Base-by-base conservation (phyloP, 2,888 invertebrate species). In the Nephrotoma guestfalica region DNA sequence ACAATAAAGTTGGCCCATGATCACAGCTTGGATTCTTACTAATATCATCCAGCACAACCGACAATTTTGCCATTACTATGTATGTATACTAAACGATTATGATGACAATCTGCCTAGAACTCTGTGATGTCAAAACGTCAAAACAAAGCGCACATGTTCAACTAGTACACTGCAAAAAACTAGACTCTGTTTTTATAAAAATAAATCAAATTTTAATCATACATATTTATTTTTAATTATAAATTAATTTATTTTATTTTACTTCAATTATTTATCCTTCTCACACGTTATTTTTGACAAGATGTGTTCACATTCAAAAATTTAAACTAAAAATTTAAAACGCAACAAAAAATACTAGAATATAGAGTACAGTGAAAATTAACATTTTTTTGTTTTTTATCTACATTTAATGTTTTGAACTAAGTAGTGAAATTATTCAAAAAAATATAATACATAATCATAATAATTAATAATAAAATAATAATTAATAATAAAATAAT, bases 1-100 rank as follows among this genome's bases (percentile, higher is more conserved):
- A 96, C 86, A 96, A 91, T 87, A 96, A 91, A 6, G 96, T 95
- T 83, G 96, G 96, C 0, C 96, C 96, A 89, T 97, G 96, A 30
- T 94, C 91, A 89, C 96, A 97, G 85, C 93, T 89, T 0, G 96
- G 96, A 91, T 96, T 94, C 15, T 92, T 91, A 42, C 92, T 91
- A 47, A 94, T 91, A 89, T 94, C 93, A 89, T 93, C 92, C 57
- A 92, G 90, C 42, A 94, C 90, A 30, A 94, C 93, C 43, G 41
- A 43, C 18, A 85, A 85, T 45, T 43, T 41, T 15, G 41, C 30
- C 71, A 71, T 71, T 47, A 9, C 1, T 47, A 13, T 13, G 47
- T 18, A 15, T 30, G 18, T n/a, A 71, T 9, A 71, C 2, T 71
- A 30, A 3, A 30, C 2, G 30, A 30, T 30, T 30, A 30, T 30